Evolutionary conservation across 2,113 vertebrate species (phyloP), one percentile per base, ranked within the genome.

Genomic region (Hemibagrus wyckioides): DNA sequence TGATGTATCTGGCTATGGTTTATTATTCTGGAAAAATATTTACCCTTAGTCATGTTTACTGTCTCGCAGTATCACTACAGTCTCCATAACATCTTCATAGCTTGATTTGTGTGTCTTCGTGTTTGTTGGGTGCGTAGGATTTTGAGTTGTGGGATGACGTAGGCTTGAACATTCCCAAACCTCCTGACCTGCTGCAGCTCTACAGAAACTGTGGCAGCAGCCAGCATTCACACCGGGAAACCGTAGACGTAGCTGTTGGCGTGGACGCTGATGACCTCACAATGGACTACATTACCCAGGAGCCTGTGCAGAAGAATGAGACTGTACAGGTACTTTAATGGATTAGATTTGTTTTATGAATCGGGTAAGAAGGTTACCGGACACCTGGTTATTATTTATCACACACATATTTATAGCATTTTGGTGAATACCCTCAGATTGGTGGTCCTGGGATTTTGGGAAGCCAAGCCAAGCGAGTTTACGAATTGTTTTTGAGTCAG

Each of bases 131-230:
- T 54, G 90, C 89, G n/a, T 92, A 99, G 98, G 98, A 99, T 95
- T 99, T 99, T 95, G 98, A 99, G 92, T 92, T 99, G 87, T 99
- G 98, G 98, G 98, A 99, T 92, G 98, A 99, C 84, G 98, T 99
- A 87, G 98, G 98, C 63, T 94, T 99, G 91, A 99, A 99, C 93
- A 98, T 97, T 93, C 98, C 98, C 13, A 99, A 99, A 91, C 98
- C 98, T 61, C 97, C 98, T 59, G 98, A 97, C 90, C 94, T 99
- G 82, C 63, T 99, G 17, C 97, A 99, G 88, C 96, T 99, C 56
- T 99, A 99, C 91, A 96, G 98, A 91, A 97, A 96, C 92, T 97
- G 97, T 84, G 97, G 97, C 85, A 95, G 95, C 90, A 94, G 96
- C 89, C 95, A 94, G 0, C 84, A 94, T 52, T 89, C 95, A 36